Evolutionary conservation across 2,113 vertebrate species (phyloP).

Genomic region (Daubentonia madagascariensis): DNA sequence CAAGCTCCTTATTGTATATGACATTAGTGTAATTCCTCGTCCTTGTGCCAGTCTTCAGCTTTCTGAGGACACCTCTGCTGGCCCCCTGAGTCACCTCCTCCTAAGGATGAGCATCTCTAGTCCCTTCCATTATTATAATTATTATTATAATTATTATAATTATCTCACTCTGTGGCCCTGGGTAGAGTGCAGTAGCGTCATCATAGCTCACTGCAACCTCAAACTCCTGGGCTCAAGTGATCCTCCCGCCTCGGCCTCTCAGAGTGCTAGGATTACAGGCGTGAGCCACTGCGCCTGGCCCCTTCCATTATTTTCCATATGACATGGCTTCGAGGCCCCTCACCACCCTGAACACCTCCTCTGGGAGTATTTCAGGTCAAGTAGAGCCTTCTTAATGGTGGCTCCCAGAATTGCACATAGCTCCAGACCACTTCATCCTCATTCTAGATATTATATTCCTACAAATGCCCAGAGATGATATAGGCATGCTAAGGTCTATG

Average conservation of each 20-base stretch:
- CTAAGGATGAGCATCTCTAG: not conserved
- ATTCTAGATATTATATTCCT: not conserved
- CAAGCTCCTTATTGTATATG: not conserved
- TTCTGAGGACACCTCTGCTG: not conserved
- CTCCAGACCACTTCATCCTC: not conserved
- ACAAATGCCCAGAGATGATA: not conserved
- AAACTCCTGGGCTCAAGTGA: too few relatives aligned
- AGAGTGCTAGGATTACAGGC: too few relatives aligned
- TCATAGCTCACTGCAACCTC: too few relatives aligned
- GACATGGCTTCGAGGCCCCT: not conserved
- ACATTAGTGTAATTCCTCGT: too few relatives aligned
- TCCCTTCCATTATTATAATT: not conserved
- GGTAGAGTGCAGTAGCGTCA: too few relatives aligned
- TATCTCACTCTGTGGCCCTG: too few relatives aligned
- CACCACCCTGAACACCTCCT: not conserved
- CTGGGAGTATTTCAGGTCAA: not conserved
- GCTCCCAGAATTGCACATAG: not conserved
- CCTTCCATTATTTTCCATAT: not conserved
- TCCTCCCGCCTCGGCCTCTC: too few relatives aligned
- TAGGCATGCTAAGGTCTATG: not conserved
- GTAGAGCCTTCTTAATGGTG: not conserved
- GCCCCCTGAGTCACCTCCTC: not conserved
- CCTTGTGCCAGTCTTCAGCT: not conserved
- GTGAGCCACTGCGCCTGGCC: too few relatives aligned
- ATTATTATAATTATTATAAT: too few relatives aligned